Base-by-base conservation (phyloP, 2,888 invertebrate species). In the Laspeyria flexula region DNA sequence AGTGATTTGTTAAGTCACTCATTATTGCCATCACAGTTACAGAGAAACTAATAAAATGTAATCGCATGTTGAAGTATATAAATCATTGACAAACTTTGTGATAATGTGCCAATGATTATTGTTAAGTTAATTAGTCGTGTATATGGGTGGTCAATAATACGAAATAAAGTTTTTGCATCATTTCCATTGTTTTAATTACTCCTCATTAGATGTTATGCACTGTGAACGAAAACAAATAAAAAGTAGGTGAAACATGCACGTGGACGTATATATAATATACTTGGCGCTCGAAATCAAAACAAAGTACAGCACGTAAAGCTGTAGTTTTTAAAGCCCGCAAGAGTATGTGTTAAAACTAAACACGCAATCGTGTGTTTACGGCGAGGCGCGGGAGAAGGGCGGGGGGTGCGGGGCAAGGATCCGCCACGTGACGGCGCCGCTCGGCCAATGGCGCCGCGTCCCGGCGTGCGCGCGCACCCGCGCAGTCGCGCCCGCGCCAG, bases 41-140 rank as follows among this genome's bases (percentile, higher is more conserved):
- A 57, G 48, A 64, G 55, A 61, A 57, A 56, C 55, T 60, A 61
- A 61, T 53, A 51, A 62, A 73, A 57, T 70, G 23, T 62, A 58
- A 51, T 60, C 60, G 43, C 62, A 63, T 64, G 56, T 71, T 60
- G 70, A 74, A 71, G 70, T 60, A 61, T 25, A 25, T 25, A 73
- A 77, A 91, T 91, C 91, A 91, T 91, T 91, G 91, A 87, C 88
- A 84, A 88, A 77, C 81, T 86, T 86, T 91, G 93, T 93, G 93
- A 93, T 93, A 92, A 87, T 83, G 93, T 93, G 93, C 93, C 93
- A 93, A 93, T 93, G 93, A 93, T 90, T 89, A 87, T 72, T 73
- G 50, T 67, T 83, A 88, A 88, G 81, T 73, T 71, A 72, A 75
- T 71, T 71, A 74, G 66, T 66, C 58, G 40, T 58, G 55, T 66